Evolutionary conservation across 2,888 invertebrate species (phyloP), one percentile per base, ranked within the genome.

Genomic region (Mellilla xanthometata): DNA sequence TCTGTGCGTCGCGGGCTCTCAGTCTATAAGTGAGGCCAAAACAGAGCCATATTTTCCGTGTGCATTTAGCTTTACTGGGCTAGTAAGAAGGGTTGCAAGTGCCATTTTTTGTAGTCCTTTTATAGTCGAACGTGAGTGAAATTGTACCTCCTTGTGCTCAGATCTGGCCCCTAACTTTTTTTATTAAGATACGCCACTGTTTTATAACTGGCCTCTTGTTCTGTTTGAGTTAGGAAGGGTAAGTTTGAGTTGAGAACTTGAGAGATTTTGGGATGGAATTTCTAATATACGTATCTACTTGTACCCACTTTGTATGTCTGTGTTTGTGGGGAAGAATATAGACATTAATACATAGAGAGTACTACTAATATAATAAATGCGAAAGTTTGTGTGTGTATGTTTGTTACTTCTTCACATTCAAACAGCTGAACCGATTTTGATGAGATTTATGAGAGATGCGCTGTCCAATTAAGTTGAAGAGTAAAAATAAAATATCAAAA

Each of bases 71-170:
- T 48, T 48, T 41, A 48, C 29, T 36, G 38, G 23, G 12, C 38
- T n/a, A 38, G 41, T 42, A 38, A 38, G 47, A 38, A 47, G 41
- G 47, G 41, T 47, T 47, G 36, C 40, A 46, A 46, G 35, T 46
- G 35, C 27, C 31, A 30, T 39, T 46, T 46, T 46, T 46, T 48
- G 47, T 62, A 61, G 47, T 43, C 52, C 73, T 72, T 76, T 81
- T 83, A 81, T 68, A 61, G 65, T 53, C 53, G 56, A 65, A 78
- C 80, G 81, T 81, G 81, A 81, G 75, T 73, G 72, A 82, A 82
- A 81, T 81, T 43, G 45, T 40, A 39, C 39, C 42, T 40, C 35
- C 39, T 32, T 29, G 27, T 30, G 29, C 12, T 19, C 15, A n/a
- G 29, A 32, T 32, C 41, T 38, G 38, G 47, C 29, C 43, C 26